Base-by-base conservation (phyloP, 2,797 vertebrate species). In the Cossypha niveicapilla region DNA sequence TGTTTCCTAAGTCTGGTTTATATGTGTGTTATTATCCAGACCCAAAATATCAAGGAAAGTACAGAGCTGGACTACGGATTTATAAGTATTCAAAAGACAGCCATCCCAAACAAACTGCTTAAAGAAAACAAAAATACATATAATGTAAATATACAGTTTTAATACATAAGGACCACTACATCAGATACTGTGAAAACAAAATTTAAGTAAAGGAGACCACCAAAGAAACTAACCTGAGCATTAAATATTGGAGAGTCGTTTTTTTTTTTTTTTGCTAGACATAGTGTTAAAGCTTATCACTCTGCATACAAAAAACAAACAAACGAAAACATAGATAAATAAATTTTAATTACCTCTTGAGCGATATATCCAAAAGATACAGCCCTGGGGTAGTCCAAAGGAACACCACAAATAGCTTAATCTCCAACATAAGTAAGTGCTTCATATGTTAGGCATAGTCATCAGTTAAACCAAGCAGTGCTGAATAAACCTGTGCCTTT, bases 211-310 rank as follows among this genome's bases (percentile, higher is more conserved):
- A 14, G 8, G 23, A 42, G 37, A 89, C 85, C 66, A 95, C 66
- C 62, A 90, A 96, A 92, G 81, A 90, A 68, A 73, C 34, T 75
- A 91, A 94, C 16, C 10, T 73, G 37, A 89, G 48, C 66, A 78
- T 96, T 94, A 96, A 93, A 93, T 86, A 90, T 39, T 35, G 37
- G 42, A 67, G 42, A 76, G 12, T 39, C 47, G 35, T 37, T 37
- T 3, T 24, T 10, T 9, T 10, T 9, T 81, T 57, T 42, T 87
- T 90, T 70, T 9, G 27, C n/a, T 71, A 60, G 51, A 66, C 9
- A 10, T 18, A 32, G 11, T n/a, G 28, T 51, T 88, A 63, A 71
- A 65, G 24, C 7, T 80, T 57, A 80, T 65, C 28, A 67, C 2
- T 10, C 19, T 67, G 7, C 17, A 48, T 32, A 30, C 3, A 15